Percentiles rank a stretch among this genome's conserved stretches.
Conservation (phyloP, 2,888 invertebrate species). For the Lypha dubia region DNA sequence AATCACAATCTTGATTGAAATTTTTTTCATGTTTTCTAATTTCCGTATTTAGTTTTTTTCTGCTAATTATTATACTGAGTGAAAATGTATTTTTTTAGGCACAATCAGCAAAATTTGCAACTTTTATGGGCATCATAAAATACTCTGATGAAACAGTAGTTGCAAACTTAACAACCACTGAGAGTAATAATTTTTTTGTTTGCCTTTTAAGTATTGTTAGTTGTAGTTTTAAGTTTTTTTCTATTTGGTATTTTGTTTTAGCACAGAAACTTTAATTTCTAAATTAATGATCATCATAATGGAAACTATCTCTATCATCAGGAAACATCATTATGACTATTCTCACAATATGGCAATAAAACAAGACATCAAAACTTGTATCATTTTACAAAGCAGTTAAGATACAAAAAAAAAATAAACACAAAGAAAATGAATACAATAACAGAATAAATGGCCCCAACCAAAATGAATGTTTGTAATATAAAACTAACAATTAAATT, state of each 20-base stretch:
- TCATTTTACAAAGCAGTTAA: constrained; percentile 59
- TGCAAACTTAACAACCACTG: constrained; percentile 27
- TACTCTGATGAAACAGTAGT: constrained; percentile 38
- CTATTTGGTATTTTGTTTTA: neutral
- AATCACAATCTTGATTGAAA: too few relatives aligned
- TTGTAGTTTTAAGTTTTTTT: neutral
- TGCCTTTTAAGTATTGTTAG: neutral
- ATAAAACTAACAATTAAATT: constrained; percentile 67
- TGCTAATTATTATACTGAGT: constrained; percentile 34
- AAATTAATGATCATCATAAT: constrained; percentile 40
- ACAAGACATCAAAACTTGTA: constrained; percentile 65
- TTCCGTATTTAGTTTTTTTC: neutral
- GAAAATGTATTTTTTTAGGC: neutral
- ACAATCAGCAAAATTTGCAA: constrained; percentile 14
- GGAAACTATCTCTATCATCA: constrained; percentile 27
- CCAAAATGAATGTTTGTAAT: constrained; percentile 47
- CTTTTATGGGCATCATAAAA: constrained; percentile 38
- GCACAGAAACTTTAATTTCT: constrained; percentile 14
- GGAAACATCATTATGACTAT: constrained; percentile 16
- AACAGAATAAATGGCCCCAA: constrained; percentile 17
- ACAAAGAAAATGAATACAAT: constrained; percentile 10
- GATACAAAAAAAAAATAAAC: constrained; percentile 4
- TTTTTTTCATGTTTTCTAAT: neutral
- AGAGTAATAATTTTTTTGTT: constrained; percentile 20
- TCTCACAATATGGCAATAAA: constrained; percentile 50